phyloP scores from a whole-genome alignment of 2,113 vertebrate genomes.

The Grus americana region DNA sequence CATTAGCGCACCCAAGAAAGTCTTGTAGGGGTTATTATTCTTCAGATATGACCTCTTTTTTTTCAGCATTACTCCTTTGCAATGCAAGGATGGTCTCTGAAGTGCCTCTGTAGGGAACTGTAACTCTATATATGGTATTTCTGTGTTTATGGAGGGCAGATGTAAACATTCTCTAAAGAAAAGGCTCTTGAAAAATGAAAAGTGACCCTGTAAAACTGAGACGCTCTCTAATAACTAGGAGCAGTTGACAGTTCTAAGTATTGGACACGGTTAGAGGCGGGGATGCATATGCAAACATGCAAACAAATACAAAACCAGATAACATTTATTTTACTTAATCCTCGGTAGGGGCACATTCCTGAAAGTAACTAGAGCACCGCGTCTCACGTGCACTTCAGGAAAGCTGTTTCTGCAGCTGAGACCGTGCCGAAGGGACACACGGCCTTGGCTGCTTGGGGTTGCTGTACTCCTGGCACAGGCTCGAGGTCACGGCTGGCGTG shows the following conservation, averaged over 20 bases:
- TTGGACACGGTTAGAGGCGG: not conserved
- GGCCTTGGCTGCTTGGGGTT: accelerated
- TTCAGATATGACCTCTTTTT: not conserved
- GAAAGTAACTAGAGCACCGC: not conserved
- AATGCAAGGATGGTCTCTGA: not conserved
- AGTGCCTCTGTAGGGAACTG: not conserved
- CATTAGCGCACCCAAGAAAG: not conserved
- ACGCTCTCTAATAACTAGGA: not conserved
- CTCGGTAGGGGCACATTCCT: conserved; percentile 41
- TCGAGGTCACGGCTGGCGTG: accelerated
- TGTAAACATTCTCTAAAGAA: not conserved
- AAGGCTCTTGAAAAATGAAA: not conserved
- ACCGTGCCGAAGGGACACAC: not conserved
- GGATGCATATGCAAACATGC: conserved; percentile 49
- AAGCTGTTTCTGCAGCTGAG: not conserved
- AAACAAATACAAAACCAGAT: conserved; percentile 43
- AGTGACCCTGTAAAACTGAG: not conserved
- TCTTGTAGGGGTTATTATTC: not conserved
- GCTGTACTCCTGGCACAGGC: not conserved
- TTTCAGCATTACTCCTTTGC: not conserved
- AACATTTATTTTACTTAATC: conserved; percentile 41
- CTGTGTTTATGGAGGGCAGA: not conserved
- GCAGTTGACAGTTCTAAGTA: not conserved
- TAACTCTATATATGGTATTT: not conserved
- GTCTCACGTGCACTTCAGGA: not conserved